Evolutionary conservation across 2,113 vertebrate species (phyloP).

Genomic region (Platycercus adscitus): DNA sequence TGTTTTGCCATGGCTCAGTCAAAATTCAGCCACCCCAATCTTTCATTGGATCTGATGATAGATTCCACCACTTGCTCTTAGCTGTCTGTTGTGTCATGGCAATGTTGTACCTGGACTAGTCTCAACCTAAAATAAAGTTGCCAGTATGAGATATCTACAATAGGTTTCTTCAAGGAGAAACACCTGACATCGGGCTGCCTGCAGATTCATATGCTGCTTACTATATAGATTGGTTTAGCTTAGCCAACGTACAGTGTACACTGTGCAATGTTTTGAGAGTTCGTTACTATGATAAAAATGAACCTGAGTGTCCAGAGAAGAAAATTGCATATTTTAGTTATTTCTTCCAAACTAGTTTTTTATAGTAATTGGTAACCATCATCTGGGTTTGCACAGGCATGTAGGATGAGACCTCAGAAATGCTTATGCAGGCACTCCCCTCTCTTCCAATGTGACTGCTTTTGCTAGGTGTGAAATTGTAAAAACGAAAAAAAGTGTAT

Average conservation of each 20-base stretch:
- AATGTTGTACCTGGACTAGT: background rate
- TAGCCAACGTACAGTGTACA: background rate
- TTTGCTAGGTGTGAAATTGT: background rate
- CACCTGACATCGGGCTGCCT: background rate
- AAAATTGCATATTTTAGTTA: background rate
- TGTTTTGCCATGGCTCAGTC: background rate
- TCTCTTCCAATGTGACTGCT: background rate
- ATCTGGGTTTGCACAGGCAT: background rate
- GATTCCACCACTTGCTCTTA: background rate
- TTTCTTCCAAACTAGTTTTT: background rate
- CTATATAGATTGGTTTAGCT: background rate
- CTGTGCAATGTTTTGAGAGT: background rate
- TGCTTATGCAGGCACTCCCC: background rate
- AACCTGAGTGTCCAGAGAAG: background rate
- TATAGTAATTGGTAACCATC: background rate
- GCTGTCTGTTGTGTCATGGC: background rate
- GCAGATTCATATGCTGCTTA: background rate
- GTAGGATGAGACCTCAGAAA: background rate
- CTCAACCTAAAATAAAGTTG: background rate
- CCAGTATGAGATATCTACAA: accelerated
- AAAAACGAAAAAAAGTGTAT: background rate
- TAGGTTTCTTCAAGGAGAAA: background rate
- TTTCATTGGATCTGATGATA: accelerated
- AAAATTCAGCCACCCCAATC: background rate
- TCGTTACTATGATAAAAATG: background rate